phyloP scores from a whole-genome alignment of 2,888 invertebrate genomes.

The Allolobophora icterica region DNA sequence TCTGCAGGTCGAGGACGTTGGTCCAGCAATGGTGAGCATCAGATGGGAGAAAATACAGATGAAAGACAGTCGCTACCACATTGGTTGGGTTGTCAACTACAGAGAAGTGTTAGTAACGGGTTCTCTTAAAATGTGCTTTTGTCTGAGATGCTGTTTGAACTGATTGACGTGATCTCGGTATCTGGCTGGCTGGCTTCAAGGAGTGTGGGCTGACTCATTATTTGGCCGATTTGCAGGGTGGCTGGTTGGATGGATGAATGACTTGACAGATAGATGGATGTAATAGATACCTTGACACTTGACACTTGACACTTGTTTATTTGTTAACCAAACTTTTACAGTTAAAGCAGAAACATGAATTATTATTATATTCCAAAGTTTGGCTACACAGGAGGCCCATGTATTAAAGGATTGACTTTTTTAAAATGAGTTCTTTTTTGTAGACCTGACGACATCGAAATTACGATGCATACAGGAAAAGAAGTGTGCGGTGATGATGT shows the following conservation, averaged over 20 bases:
- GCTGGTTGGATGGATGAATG: too few relatives aligned
- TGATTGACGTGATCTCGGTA: too few relatives aligned
- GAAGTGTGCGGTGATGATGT: not conserved
- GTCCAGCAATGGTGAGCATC: not conserved
- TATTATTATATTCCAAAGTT: too few relatives aligned
- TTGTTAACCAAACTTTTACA: too few relatives aligned
- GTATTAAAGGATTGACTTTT: not conserved
- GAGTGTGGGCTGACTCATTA: too few relatives aligned
- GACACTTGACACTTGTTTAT: too few relatives aligned
- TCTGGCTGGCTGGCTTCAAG: too few relatives aligned
- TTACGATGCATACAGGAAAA: not conserved
- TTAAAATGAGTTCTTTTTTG: not conserved
- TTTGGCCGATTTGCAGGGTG: too few relatives aligned
- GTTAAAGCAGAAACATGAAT: too few relatives aligned
- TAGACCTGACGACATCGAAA: not conserved
- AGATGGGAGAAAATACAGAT: not conserved
- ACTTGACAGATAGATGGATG: too few relatives aligned
- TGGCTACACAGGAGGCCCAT: too few relatives aligned
- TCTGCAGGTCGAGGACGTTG: constrained; percentile 35
- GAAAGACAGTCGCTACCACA: constrained; percentile 69
- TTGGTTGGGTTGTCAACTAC: constrained; percentile 87
- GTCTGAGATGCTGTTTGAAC: not conserved
- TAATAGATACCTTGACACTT: too few relatives aligned
- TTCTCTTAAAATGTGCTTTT: not conserved
- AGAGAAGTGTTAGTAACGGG: constrained; percentile 72